phyloP scores from a whole-genome alignment of 2,113 vertebrate genomes.

The Pollimyrus isidori region DNA sequence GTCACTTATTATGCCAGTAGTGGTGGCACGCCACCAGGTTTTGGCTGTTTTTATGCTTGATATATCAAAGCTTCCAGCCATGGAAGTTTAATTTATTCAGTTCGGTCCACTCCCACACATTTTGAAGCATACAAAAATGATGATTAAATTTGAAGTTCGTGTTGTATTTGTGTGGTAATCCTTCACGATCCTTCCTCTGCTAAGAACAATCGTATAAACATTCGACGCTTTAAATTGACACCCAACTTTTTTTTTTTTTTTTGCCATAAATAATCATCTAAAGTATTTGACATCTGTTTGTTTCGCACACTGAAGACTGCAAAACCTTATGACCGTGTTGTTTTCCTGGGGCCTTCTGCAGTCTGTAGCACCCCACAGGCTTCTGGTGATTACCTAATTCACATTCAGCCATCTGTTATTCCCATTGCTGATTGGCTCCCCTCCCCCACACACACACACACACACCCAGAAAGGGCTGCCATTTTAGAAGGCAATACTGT shows the following conservation, averaged over 20 bases:
- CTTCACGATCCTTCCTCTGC: neutral
- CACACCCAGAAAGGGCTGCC: slow-evolving; percentile 9
- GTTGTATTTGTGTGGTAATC: neutral
- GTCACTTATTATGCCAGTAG: slow-evolving; percentile 22
- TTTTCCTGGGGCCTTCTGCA: slow-evolving; percentile 13
- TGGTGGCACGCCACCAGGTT: neutral
- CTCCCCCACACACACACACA: neutral
- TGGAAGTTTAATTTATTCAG: neutral
- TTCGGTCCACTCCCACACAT: neutral
- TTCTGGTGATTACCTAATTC: slow-evolving; percentile 28
- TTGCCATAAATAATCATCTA: slow-evolving; percentile 14
- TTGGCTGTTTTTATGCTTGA: slow-evolving; percentile 18
- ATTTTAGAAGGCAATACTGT: slow-evolving; percentile 45
- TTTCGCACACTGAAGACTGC: neutral
- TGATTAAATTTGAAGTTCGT: neutral
- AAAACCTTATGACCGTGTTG: neutral
- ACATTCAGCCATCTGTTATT: slow-evolving; percentile 33
- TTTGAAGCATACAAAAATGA: neutral
- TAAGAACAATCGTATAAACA: neutral
- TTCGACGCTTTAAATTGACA: neutral
- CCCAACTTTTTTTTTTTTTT: neutral
- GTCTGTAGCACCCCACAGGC: slow-evolving; percentile 18
- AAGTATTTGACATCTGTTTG: slow-evolving; percentile 11
- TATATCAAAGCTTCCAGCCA: slow-evolving; percentile 9
- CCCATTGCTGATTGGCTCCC: slow-evolving; percentile 25